Percentiles rank a stretch among this genome's conserved stretches.
phyloP scores from a whole-genome alignment of 2,888 invertebrate species.

The Mantis religiosa region DNA sequence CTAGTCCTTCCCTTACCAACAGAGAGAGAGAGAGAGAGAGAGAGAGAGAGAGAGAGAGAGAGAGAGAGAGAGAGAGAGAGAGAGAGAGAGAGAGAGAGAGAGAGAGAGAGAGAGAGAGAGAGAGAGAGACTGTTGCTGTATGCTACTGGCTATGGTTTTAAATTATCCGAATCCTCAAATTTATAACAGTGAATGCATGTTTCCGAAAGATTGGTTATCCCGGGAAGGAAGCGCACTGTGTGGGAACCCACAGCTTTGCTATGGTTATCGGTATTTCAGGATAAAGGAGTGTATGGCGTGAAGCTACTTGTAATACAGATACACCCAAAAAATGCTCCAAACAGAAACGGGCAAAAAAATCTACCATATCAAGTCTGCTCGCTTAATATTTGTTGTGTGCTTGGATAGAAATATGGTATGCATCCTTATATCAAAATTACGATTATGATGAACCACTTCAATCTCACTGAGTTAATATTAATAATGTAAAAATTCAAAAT shows the following conservation, averaged over 20 bases:
- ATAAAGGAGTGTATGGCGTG: not conserved
- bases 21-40: not conserved
- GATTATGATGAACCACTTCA: too few relatives aligned
- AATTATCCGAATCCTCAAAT: conserved; percentile 22
- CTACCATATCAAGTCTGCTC: not conserved
- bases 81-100: not conserved
- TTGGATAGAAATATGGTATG: too few relatives aligned
- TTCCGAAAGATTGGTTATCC: conserved; percentile 26
- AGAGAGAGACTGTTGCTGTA: not conserved
- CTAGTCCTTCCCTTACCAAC: not conserved
- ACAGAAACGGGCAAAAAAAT: not conserved
- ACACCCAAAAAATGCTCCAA: not conserved
- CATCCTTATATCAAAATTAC: too few relatives aligned
- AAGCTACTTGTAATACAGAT: not conserved
- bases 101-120: too few relatives aligned
- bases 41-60: not conserved
- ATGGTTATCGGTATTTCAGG: conserved; percentile 15
- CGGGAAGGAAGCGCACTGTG: not conserved
- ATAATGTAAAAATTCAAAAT: too few relatives aligned
- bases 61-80: not conserved
- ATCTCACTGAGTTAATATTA: too few relatives aligned
- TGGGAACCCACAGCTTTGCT: conserved; percentile 15
- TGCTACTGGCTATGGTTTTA: conserved; percentile 12
- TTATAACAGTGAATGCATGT: conserved; percentile 21
- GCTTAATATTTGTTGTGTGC: too few relatives aligned